These are phyloP conservation scores for Okamejei kenojei DNA, from an alignment of 2,797 vertebrate genomes.

Conservation along the genomic window DNA sequence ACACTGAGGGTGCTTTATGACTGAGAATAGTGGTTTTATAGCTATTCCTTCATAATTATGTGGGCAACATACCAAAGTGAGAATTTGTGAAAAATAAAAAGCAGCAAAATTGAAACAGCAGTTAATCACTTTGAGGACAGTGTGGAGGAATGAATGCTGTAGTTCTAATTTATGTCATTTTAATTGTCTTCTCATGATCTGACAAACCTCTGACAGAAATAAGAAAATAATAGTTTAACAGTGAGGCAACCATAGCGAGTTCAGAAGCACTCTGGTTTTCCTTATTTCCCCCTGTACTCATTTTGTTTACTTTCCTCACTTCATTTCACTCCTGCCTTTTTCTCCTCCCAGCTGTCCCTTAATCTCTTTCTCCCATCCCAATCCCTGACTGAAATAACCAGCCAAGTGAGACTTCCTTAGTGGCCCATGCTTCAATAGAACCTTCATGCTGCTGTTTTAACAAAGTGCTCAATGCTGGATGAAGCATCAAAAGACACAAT, in stretches of 20 bases:
- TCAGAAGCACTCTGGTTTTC: not conserved
- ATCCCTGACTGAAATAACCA: constrained; percentile 30
- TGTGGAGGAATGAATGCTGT: not conserved
- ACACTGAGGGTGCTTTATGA: not conserved
- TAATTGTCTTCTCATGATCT: not conserved
- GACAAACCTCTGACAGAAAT: constrained; percentile 16
- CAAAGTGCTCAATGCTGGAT: constrained; percentile 53
- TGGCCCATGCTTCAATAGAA: constrained; percentile 45
- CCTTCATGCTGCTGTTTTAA: constrained; percentile 49
- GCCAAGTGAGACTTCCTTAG: constrained; percentile 47
- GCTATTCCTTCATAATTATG: not conserved
- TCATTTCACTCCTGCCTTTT: constrained; percentile 1
- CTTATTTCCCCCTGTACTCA: not conserved
- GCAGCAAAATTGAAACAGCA: not conserved
- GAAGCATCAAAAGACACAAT: constrained; percentile 28
- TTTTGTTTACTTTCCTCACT: constrained; percentile 33
- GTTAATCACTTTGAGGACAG: not conserved
- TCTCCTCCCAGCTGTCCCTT: constrained; percentile 21
- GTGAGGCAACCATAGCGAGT: not conserved
- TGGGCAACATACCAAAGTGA: too few relatives aligned
- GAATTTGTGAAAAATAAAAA: not conserved
- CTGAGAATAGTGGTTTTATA: not conserved
- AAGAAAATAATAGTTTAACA: constrained; percentile 17
- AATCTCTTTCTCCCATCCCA: constrained; percentile 16
- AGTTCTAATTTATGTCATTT: constrained; percentile 9